Conservation (phyloP, 2,797 vertebrate species). For the Rhabdomys pumilio region DNA sequence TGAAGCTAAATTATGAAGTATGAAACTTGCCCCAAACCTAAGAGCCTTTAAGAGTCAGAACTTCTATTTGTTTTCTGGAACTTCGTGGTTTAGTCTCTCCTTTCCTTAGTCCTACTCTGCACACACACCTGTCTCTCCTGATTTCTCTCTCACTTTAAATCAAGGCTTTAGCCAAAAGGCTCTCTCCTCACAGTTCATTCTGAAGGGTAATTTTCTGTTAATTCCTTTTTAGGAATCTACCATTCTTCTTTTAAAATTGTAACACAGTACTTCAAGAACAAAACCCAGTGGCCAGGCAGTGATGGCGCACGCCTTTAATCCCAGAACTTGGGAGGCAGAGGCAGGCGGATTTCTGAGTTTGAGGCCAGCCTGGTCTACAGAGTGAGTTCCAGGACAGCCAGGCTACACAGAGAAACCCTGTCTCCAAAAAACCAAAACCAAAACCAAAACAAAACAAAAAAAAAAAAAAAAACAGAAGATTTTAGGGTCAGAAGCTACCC, state of each 20-base stretch:
- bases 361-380: no score
- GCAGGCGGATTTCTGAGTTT: no score
- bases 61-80: background rate
- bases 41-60: background rate
- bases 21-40: background rate
- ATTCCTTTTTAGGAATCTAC: background rate
- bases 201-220: background rate
- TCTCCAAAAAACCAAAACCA: no score
- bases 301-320: no score
- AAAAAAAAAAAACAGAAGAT: background rate
- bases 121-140: background rate
- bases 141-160: background rate
- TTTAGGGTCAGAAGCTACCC: background rate
- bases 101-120: background rate
- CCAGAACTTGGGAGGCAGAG: no score
- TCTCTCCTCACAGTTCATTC: background rate
- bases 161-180: no score
- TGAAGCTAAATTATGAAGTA: background rate
- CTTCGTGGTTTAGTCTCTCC: background rate
- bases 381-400: no score
- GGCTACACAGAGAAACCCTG: no score
- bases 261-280: background rate
- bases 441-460: no score
- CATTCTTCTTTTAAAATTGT: background rate
- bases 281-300: background rate